Percentiles rank a stretch among this genome's conserved stretches.
These are phyloP conservation scores for Sarcophaga subvicina DNA, from an alignment of 2,888 invertebrate species.

Conservation along the genomic window DNA sequence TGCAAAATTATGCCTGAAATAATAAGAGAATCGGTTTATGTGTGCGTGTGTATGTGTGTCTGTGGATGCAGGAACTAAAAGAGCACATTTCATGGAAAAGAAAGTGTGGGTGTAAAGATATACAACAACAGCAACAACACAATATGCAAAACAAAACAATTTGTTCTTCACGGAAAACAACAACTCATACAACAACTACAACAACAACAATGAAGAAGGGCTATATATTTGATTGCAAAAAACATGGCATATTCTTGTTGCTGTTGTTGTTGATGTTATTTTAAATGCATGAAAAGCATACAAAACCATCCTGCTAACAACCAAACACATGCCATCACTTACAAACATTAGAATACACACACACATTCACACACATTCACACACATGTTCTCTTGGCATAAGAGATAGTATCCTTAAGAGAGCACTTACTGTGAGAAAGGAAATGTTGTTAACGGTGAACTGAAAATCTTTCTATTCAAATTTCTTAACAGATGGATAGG, in stretches of 20 bases:
- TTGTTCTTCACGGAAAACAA: constrained; percentile 1
- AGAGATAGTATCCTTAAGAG: too few relatives aligned
- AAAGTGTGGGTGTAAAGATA: constrained; percentile 10
- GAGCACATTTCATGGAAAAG: background rate
- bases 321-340: too few relatives aligned
- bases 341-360: background rate
- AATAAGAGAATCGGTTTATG: background rate
- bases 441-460: too few relatives aligned
- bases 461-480: too few relatives aligned
- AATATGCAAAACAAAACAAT: constrained; percentile 26
- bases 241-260: constrained; percentile 26
- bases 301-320: too few relatives aligned
- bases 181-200: constrained; percentile 10
- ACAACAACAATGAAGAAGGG: constrained; percentile 29
- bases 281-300: constrained; percentile 14
- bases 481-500: too few relatives aligned
- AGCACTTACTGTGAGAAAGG: too few relatives aligned
- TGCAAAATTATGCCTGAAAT: constrained; percentile 33
- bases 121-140: background rate
- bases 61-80: background rate
- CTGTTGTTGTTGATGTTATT: background rate
- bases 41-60: background rate
- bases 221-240: constrained; percentile 23
- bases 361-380: background rate
- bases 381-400: background rate